Evolutionary conservation across 2,797 vertebrate genomes (phyloP).

Genomic region (Loris lydekkerianus): DNA sequence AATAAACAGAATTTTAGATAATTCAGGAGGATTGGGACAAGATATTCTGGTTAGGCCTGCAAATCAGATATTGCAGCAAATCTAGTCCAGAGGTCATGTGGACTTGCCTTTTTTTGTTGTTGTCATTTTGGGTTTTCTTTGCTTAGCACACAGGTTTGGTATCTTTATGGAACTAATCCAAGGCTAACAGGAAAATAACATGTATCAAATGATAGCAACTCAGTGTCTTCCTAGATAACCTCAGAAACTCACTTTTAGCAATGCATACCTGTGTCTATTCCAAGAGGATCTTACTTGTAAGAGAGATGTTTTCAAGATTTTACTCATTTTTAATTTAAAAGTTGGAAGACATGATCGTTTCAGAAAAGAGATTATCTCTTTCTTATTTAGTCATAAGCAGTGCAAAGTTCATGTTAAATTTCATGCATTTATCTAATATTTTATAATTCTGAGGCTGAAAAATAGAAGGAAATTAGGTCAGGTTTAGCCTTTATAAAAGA

Average conservation of each 20-base stretch:
- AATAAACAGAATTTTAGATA: slow-evolving; percentile 18
- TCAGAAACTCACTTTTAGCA: not conserved
- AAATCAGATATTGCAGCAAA: not conserved
- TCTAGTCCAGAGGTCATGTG: not conserved
- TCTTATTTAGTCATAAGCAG: not conserved
- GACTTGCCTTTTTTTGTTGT: not conserved
- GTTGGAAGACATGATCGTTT: not conserved
- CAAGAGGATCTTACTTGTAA: not conserved
- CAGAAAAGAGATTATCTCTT: not conserved
- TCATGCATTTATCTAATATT: slow-evolving; percentile 51
- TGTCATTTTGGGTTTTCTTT: not conserved
- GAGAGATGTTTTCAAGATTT: not conserved
- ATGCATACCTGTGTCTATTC: not conserved
- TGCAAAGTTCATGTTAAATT: not conserved
- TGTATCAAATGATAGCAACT: not conserved
- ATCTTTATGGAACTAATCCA: not conserved
- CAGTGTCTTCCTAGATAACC: not conserved
- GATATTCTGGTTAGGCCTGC: not conserved
- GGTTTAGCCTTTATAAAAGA: not conserved
- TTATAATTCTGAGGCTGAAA: slow-evolving; percentile 33
- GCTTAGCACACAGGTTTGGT: not conserved
- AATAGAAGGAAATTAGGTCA: slow-evolving; percentile 57
- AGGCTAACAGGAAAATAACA: not conserved
- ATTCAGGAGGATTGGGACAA: not conserved
- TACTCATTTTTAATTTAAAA: slow-evolving; percentile 47